Evolutionary conservation across 2,113 vertebrate genomes (phyloP), one percentile per base, ranked within the genome.

Genomic region (Monarcha castaneiventris): DNA sequence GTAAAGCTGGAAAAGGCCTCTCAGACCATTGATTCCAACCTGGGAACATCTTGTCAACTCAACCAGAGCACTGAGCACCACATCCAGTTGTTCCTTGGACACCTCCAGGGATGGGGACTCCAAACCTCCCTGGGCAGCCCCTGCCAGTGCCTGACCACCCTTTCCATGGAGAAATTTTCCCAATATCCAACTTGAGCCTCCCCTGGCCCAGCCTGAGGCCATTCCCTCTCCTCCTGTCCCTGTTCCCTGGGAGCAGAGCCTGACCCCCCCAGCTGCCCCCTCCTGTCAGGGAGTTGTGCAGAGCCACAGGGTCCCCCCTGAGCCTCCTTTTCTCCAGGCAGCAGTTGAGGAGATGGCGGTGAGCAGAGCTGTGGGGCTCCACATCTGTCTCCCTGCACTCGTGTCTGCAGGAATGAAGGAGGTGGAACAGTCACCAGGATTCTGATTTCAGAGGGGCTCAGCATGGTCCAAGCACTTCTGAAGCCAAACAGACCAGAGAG

Each of bases 121-220:
- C 39, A 75, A 13, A 39, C 29, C 10, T 18, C 11, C 39, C 29
- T n/a, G 39, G 19, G 11, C 19, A 82, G 46, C 29, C 2, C 10
- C 13, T 46, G 0, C 23, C 39, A 39, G 1, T 0, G 29, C 19
- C 61, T 39, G 23, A 15, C 1, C 46, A 8, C 23, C 5, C 7
- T 26, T 26, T 39, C 39, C 23, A 46, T 0, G 27, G 0, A 39
- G 9, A 6, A 54, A 48, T 32, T 3, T 16, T 10, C 35, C 11
- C 2, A 4, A 3, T 2, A 5, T 30, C 54, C 69, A 30, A 0
- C 13, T 46, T 46, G 46, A 1, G 0, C 69, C 39, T 39, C 3
- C 27, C 39, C 54, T 75, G 39, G 33, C 33, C 2, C 62, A 75
- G 20, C 39, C 21, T n/a, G 61, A 74, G 61, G 46, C 46, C 0